Percentiles rank a stretch among this genome's conserved stretches.
Evolutionary conservation across 2,888 invertebrate genomes (phyloP).

Genomic region (Sinhomidia bicolor): DNA sequence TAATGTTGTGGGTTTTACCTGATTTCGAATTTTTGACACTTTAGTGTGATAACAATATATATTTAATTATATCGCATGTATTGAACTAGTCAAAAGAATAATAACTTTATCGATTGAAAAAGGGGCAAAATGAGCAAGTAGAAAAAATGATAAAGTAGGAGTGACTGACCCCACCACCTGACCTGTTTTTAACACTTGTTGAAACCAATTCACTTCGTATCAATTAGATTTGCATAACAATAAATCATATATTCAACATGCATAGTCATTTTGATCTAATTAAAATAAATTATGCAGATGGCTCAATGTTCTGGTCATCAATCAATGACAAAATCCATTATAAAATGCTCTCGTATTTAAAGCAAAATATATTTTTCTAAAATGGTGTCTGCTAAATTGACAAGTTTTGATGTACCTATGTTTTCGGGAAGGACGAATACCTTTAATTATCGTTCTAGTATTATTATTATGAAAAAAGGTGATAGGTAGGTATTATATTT

Average conservation of each 20-base stretch:
- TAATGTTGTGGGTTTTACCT: background rate
- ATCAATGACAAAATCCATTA: constrained; percentile 2
- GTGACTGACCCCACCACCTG: background rate
- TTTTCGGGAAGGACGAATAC: background rate
- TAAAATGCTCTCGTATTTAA: background rate
- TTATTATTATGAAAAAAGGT: constrained; percentile 2
- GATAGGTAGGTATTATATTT: background rate
- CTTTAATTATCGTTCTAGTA: background rate
- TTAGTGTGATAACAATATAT: background rate
- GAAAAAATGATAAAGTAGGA: background rate
- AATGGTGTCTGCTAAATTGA: background rate
- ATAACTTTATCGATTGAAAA: background rate
- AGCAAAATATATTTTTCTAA: background rate
- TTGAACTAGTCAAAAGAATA: background rate
- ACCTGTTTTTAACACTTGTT: constrained; percentile 41
- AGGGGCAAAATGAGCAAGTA: background rate
- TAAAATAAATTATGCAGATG: constrained; percentile 65
- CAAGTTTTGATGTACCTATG: background rate
- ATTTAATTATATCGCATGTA: background rate
- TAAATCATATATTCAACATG: constrained; percentile 27
- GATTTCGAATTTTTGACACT: background rate
- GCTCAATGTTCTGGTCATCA: constrained; percentile 26
- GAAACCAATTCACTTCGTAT: constrained; percentile 36
- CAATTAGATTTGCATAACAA: constrained; percentile 47
- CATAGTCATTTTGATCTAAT: constrained; percentile 47